Base-by-base conservation (phyloP, 2,113 vertebrate species). In the Megaceryle maxima region DNA sequence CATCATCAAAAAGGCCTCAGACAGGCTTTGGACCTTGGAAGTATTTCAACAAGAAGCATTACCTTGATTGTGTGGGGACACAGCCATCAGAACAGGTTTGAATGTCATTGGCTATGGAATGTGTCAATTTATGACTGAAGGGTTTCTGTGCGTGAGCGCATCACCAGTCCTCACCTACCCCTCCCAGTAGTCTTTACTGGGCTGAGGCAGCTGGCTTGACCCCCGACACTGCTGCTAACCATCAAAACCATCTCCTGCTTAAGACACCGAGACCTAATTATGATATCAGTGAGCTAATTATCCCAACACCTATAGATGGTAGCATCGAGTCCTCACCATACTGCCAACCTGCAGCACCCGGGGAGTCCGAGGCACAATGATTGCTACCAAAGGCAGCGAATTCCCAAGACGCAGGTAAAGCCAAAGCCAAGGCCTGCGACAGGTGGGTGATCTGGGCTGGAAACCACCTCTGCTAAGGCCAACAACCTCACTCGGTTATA, bases 111-210 rank as follows among this genome's bases (percentile, higher is more conserved):
- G 29, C 44, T 20, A 2, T 1, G 2, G 1, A 22, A 60, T 10
- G 4, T 0, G 2, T 10, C 17, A 2, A 11, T 7, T 5, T 8
- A 17, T 0, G 3, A 55, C 4, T 2, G 60, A 15, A 0, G 7
- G 28, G 56, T 10, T 46, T 59, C 50, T 4, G 43, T 1, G 10
- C 3, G 2, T 4, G 10, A 26, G 29, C 20, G 3, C 39, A 8
- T 1, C 48, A 7, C 26, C 46, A 7, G 31, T 3, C 35, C n/a
- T 19, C 59, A 6, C 29, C 63, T 16, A 41, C 39, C 39, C 39
- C 37, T 37, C 37, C 39, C 39, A 41, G 39, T 13, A 41, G 39
- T 41, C 39, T 41, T 41, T 41, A 41, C 39, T 3, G 16, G 35
- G 44, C 15, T 11, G 3, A n/a, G 31, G 37, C 2, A 6, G 19